Conservation (phyloP, 2,113 vertebrate species). For the Charina bottae region DNA sequence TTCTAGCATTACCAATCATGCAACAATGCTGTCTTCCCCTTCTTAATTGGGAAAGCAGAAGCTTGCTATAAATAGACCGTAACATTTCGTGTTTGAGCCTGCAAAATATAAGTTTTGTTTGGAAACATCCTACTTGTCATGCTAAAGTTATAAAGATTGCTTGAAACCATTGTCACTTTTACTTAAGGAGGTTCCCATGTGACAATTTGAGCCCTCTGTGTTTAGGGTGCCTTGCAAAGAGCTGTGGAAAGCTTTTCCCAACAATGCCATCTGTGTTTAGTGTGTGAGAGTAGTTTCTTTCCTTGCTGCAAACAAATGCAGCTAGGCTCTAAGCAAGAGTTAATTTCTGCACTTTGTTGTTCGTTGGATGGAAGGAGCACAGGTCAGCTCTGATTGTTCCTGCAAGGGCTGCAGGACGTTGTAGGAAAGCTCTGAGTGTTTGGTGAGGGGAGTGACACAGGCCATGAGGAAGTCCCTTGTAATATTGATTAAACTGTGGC, state of each 20-base stretch:
- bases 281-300: not conserved
- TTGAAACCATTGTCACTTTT: not conserved
- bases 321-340: not conserved
- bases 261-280: not conserved
- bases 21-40: not conserved
- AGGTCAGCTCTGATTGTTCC: not conserved
- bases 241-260: not conserved
- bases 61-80: not conserved
- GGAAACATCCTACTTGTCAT: not conserved
- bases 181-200: not conserved
- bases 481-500: not conserved
- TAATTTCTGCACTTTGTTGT: not conserved
- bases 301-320: not conserved
- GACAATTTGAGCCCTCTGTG: not conserved
- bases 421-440: not conserved
- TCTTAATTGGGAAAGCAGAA: not conserved
- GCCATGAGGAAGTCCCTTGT: not conserved
- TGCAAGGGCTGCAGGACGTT: not conserved
- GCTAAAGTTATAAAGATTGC: not conserved
- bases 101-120: not conserved
- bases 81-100: not conserved
- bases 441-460: not conserved
- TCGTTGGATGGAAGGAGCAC: not conserved
- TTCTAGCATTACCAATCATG: not conserved
- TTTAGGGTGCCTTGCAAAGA: not conserved